Base-by-base conservation (phyloP, 2,888 invertebrate species). In the Rhingia campestris region DNA sequence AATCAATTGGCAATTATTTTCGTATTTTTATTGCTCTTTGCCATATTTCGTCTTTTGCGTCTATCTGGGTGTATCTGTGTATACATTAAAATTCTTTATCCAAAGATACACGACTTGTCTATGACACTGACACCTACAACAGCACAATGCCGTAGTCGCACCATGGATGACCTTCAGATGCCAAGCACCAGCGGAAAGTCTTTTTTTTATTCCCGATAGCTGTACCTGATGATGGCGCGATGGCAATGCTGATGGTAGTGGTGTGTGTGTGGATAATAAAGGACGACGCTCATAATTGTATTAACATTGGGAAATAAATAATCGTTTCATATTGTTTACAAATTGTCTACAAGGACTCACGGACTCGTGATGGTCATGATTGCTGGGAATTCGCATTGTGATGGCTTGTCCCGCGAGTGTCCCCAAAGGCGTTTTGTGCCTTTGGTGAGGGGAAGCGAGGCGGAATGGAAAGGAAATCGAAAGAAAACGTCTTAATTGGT, bases 1-100 rank as follows among this genome's bases (percentile, higher is more conserved):
- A 82, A 82, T 82, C 82, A 82, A 79, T 84, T 84, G 84, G 74
- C 84, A 84, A 84, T 84, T 80, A 84, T 80, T 80, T 84, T 84
- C 64, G 66, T 75, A 79, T 84, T 84, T 81, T 84, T 84, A 84
- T 84, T 74, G 75, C 69, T 70, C 66, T 45, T 56, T 70, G 76
- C 67, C 76, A 77, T 77, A 70, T 70, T 84, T 75, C 59, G 84
- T 80, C 73, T 81, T 77, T 82, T 77, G 69, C 69, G 54, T 69
- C 32, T 43, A 7, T 53, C 53, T 22, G 4, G 58, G 61, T 64
- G 39, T 59, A 45, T 75, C 77, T 54, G 41, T 56, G 47, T 56
- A 64, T 51, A 45, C 77, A 73, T 59, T 76, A 64, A 51, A 56
- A 75, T 75, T 76, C 82, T 69, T 73, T 82, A 73, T 54, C 82